phyloP scores from a whole-genome alignment of 2,113 vertebrate species.

The Tychaedon coryphoeus region DNA sequence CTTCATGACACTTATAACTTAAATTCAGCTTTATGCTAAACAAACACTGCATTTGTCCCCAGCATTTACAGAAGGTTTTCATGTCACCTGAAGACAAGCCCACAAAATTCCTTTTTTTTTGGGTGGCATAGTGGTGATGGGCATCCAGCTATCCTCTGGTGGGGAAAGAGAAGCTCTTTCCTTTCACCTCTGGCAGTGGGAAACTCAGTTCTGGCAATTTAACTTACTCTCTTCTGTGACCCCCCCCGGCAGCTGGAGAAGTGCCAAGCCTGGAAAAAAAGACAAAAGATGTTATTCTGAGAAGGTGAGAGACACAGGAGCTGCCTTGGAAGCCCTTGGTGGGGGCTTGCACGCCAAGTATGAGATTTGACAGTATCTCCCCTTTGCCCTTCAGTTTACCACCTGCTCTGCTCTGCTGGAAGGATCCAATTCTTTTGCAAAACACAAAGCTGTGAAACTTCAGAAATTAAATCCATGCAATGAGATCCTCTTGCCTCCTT shows the following conservation, averaged over 20 bases:
- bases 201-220: background rate
- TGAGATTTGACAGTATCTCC: background rate
- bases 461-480: slow-evolving; percentile 34
- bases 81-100: background rate
- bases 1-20: background rate
- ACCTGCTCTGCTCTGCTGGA: background rate
- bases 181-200: background rate
- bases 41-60: background rate
- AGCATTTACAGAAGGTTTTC: background rate
- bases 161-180: background rate
- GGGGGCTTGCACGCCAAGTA: background rate
- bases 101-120: background rate
- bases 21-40: background rate
- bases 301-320: slow-evolving; percentile 8
- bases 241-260: background rate
- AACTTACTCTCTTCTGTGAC: background rate
- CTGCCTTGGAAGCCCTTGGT: background rate
- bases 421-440: slow-evolving; percentile 9
- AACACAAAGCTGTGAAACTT: slow-evolving; percentile 33
- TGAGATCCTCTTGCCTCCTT: background rate
- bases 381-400: slow-evolving; percentile 4
- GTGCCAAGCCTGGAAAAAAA: background rate
- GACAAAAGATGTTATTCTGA: background rate
- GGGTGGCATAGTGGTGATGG: background rate
- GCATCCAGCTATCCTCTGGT: accelerated